Evolutionary conservation across 1,140 invertebrate genomes (phyloP), one percentile per base, ranked within the genome.

Genomic region (Brachionus angularis): DNA sequence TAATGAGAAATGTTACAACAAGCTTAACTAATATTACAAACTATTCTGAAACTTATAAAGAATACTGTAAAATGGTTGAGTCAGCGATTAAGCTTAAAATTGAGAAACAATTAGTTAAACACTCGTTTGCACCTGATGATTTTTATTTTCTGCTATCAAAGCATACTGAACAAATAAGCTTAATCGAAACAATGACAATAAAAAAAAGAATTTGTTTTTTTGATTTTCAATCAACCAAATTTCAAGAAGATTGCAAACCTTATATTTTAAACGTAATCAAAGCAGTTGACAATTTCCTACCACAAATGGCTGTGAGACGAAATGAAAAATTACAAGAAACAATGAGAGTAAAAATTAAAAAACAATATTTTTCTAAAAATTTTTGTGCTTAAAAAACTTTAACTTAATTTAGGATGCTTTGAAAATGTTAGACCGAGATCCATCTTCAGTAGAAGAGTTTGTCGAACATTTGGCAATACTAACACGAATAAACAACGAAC

Each of bases 391-490:
- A 12, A 34, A 44, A n/a, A 12, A 21, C 55, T n/a, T 62, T 50
- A 8, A 3, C 18, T 21, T 34, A 47, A 3, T 67, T 49, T 58
- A 80, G 79, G 77, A 78, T 47, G 78, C 79, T 29, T 76, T 76
- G n/a, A 80, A 77, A 73, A 76, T 77, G 29, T 73, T 81, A 23
- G 80, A 81, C 55, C 72, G 77, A 31, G 75, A 74, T 18, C 79
- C 77, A 42, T 70, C 61, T 27, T 77, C 77, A 12, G 79, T 82
- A 5, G 80, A 81, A 52, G 79, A 80, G 69, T 82, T 81, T 78
- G 80, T 82, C 5, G 79, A 82, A 18, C 80, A 82, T 73, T 71
- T 82, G 71, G 77, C 77, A 2, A 79, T 80, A 73, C 73, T 82
- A 27, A 77, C 76, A 7, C 76, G 76, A 50, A 79, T 81, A 74